Evolutionary conservation across 1,140 invertebrate genomes (phyloP).

Genomic region (Cydia splendana): DNA sequence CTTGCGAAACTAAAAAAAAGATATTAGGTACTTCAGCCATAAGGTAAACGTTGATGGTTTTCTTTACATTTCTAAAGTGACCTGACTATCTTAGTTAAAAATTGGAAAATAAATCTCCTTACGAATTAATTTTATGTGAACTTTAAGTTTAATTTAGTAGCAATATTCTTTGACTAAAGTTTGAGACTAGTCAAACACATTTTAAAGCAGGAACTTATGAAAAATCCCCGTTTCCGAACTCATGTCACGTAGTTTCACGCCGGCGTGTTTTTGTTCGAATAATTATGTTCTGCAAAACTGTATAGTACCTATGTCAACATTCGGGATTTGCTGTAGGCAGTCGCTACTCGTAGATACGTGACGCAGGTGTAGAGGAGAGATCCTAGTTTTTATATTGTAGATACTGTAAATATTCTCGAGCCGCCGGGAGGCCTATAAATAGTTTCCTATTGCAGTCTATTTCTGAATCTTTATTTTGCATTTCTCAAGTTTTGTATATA

Average conservation of each 20-base stretch:
- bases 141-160: background rate
- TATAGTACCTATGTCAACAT: constrained; percentile 34
- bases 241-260: constrained; percentile 13
- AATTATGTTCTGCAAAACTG: constrained; percentile 21
- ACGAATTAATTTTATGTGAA: no score
- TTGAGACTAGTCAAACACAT: background rate
- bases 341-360: background rate
- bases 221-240: background rate
- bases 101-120: no score
- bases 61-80: no score
- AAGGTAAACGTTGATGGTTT: no score
- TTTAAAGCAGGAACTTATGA: constrained; percentile 1
- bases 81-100: no score
- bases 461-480: no score
- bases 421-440: no score
- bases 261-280: constrained; percentile 1
- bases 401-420: no score
- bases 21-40: no score
- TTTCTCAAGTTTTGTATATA: no score
- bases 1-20: no score
- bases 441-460: no score
- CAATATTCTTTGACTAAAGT: background rate
- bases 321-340: constrained; percentile 4
- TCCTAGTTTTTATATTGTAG: constrained; percentile 21
- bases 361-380: constrained; percentile 42